Evolutionary conservation across 2,888 invertebrate species (phyloP), one percentile per base, ranked within the genome.

Genomic region (Callyntrura guangdongensis): DNA sequence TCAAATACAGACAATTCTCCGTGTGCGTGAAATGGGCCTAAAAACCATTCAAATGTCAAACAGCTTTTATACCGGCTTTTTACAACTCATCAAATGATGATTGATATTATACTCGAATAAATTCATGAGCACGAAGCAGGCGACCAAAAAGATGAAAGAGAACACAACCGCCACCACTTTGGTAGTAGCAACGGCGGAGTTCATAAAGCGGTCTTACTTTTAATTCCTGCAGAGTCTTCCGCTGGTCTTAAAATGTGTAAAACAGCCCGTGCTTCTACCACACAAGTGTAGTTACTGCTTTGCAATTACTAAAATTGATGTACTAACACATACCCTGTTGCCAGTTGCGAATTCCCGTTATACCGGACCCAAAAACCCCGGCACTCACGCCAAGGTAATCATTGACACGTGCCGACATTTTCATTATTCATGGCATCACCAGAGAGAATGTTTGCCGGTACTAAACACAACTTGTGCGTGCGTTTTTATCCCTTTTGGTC

Each of bases 361-460:
- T n/a, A n/a, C n/a, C n/a, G n/a, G n/a, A n/a, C n/a, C n/a, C n/a
- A n/a, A n/a, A n/a, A n/a, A n/a, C n/a, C n/a, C n/a, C n/a, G n/a
- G 45, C 45, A 72, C 69, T 20, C 22, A 53, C 49, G 36, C 36
- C 1, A 81, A 81, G 81, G 59, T 86, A 86, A 86, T 86, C 86
- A 86, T 86, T 86, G 86, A 86, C 86, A 86, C 86, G 86, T 86
- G 86, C 86, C 86, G 79, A 64, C 61, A 83, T 83, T 64, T 83
- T 64, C 83, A 64, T 83, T 83, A 83, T 83, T 64, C 83, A 83
- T 83, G 20, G 47, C 22, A 77, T 20, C 77, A 53, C 49, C 53
- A 77, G 45, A n/a, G n/a, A n/a, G n/a, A 67, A 12, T 47, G 17
- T 45, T 79, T 14, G 22, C 59, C 69, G 45, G 69, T n/a, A 72